Percentiles rank a stretch among this genome's conserved stretches.
These are phyloP conservation scores for Hippoglossus stenolepis DNA, from an alignment of 2,113 vertebrate genomes.

Conservation along the genomic window DNA sequence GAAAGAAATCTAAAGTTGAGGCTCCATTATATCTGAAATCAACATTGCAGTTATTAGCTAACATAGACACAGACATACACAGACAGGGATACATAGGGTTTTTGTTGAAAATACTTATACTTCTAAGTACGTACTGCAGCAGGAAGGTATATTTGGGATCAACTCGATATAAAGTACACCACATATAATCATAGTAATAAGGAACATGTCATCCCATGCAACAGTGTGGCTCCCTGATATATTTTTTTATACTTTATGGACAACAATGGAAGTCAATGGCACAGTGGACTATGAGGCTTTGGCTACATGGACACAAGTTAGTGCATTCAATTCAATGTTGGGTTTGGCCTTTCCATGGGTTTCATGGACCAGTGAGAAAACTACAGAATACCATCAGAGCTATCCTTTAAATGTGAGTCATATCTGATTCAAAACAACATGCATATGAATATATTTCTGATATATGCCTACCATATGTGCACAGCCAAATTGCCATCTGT, in stretches of 20 bases:
- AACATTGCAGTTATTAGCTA: no score
- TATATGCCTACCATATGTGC: neutral
- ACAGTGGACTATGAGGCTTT: neutral
- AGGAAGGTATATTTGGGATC: neutral
- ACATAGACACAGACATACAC: no score
- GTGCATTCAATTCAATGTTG: neutral
- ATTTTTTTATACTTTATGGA: neutral
- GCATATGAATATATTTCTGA: constrained; percentile 25
- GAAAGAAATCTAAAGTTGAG: neutral
- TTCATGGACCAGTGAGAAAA: neutral
- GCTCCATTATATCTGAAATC: neutral
- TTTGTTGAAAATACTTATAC: neutral
- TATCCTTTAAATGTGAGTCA: neutral
- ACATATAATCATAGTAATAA: neutral
- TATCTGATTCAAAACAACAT: constrained; percentile 9
- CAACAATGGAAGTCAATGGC: neutral
- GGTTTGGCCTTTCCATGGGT: neutral
- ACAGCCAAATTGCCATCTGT: constrained; percentile 16
- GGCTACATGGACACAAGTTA: neutral
- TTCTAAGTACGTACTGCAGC: neutral
- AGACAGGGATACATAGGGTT: neutral
- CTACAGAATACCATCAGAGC: neutral
- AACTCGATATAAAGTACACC: neutral
- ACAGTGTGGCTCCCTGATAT: neutral
- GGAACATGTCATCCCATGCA: neutral